Percentiles rank a stretch among this genome's conserved stretches.
These are phyloP conservation scores for Nephrotoma appendiculata DNA, from an alignment of 2,888 invertebrate genomes.

Conservation along the genomic window DNA sequence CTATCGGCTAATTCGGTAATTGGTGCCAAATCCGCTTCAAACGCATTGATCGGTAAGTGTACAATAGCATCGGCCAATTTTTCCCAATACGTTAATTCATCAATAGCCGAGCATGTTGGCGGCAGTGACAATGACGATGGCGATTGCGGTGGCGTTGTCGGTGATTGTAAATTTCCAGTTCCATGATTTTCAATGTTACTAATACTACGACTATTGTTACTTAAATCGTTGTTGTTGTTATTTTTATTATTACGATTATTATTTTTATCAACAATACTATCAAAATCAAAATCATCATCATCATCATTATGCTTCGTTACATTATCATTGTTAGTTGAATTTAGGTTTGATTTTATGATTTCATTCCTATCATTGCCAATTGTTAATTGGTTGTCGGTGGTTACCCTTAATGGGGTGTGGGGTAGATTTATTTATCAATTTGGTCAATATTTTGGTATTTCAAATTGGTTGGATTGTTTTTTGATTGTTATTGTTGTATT, in stretches of 20 bases:
- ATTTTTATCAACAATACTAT: background rate
- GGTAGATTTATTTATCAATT: background rate
- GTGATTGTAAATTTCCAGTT: background rate
- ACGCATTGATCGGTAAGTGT: conserved; percentile 26
- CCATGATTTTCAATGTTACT: background rate
- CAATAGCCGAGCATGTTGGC: background rate
- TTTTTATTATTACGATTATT: background rate
- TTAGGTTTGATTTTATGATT: background rate
- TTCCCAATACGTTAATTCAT: conserved; percentile 35
- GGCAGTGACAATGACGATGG: background rate
- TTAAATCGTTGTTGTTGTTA: background rate
- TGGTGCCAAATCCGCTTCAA: background rate
- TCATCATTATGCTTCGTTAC: conserved; percentile 3
- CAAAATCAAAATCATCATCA: background rate
- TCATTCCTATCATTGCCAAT: background rate
- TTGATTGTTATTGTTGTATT: background rate
- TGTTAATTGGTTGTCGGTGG: background rate
- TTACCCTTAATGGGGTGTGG: background rate
- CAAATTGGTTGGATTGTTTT: background rate
- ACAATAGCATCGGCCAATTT: conserved; percentile 45
- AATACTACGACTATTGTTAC: background rate
- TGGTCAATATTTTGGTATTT: background rate
- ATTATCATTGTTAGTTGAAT: conserved; percentile 1
- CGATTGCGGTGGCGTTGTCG: background rate
- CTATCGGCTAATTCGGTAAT: background rate